These are phyloP conservation scores for Octodon degus DNA, from an alignment of 2,113 vertebrate genomes.

Conservation along the genomic window DNA sequence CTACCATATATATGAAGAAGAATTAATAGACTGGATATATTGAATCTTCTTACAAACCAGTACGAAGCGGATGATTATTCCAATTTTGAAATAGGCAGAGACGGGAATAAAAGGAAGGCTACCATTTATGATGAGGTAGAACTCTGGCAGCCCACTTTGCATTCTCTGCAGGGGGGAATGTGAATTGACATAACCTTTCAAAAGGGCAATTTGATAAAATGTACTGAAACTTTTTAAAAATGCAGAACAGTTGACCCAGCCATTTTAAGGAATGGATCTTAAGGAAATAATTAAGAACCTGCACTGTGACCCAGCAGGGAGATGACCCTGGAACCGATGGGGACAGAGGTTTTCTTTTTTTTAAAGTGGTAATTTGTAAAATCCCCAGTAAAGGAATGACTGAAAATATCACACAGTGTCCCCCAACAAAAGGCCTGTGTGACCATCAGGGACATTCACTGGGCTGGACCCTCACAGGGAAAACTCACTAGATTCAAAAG, in stretches of 20 bases:
- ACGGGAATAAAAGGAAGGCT: neutral
- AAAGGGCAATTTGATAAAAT: slow-evolving; percentile 76
- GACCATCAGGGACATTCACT: neutral
- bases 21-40: neutral
- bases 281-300: slow-evolving; percentile 74
- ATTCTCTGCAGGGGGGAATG: slow-evolving; percentile 65
- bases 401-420: slow-evolving; percentile 12
- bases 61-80: slow-evolving; percentile 53
- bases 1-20: neutral
- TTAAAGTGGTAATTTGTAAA: slow-evolving; percentile 27
- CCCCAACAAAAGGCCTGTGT: neutral
- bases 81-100: slow-evolving; percentile 50
- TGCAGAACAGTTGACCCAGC: slow-evolving; percentile 65
- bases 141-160: slow-evolving; percentile 24
- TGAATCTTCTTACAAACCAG: neutral
- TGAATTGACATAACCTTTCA: slow-evolving; percentile 73
- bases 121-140: neutral
- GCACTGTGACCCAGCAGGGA: slow-evolving; percentile 54
- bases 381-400: neutral
- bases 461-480: neutral
- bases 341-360: neutral
- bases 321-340: slow-evolving; percentile 47
- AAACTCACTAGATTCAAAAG: neutral
- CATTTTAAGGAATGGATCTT: slow-evolving; percentile 62
- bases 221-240: slow-evolving; percentile 67